phyloP scores from a whole-genome alignment of 2,113 vertebrate genomes.

The Perognathus longimembris region DNA sequence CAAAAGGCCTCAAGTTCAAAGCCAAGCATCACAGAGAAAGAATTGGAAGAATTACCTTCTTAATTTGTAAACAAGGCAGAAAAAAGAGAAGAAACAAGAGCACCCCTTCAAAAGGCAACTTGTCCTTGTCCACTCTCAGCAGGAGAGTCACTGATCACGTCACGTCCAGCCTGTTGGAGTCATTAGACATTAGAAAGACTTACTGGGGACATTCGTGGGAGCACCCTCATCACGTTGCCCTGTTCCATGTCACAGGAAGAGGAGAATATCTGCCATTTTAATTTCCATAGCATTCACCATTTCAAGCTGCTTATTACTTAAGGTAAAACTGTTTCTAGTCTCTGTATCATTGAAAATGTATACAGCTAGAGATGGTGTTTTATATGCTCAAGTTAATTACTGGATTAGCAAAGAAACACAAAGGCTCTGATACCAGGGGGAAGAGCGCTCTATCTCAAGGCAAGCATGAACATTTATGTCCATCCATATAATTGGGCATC shows the following conservation, averaged over 20 bases:
- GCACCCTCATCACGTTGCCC: constrained; percentile 68
- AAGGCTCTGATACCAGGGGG: background rate
- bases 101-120: background rate
- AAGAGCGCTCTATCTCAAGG: background rate
- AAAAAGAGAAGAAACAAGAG: no score
- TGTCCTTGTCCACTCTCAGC: constrained; percentile 51
- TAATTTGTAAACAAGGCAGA: background rate
- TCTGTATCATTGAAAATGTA: constrained; percentile 69
- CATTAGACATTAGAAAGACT: constrained; percentile 75
- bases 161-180: constrained; percentile 64
- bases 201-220: constrained; percentile 74
- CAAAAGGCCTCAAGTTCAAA: no score
- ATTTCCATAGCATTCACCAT: constrained; percentile 74
- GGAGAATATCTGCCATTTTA: constrained; percentile 73
- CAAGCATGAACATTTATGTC: background rate
- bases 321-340: constrained; percentile 45
- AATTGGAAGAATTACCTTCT: background rate
- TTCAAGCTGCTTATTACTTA: constrained; percentile 51
- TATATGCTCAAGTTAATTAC: constrained; percentile 32
- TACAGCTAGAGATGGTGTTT: constrained; percentile 40
- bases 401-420: constrained; percentile 28
- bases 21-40: background rate
- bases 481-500: background rate
- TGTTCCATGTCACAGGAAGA: constrained; percentile 67
- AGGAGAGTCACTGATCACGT: constrained; percentile 49